Evolutionary conservation across 1,140 invertebrate genomes (phyloP).

Genomic region (Trialeurodes vaporariorum): DNA sequence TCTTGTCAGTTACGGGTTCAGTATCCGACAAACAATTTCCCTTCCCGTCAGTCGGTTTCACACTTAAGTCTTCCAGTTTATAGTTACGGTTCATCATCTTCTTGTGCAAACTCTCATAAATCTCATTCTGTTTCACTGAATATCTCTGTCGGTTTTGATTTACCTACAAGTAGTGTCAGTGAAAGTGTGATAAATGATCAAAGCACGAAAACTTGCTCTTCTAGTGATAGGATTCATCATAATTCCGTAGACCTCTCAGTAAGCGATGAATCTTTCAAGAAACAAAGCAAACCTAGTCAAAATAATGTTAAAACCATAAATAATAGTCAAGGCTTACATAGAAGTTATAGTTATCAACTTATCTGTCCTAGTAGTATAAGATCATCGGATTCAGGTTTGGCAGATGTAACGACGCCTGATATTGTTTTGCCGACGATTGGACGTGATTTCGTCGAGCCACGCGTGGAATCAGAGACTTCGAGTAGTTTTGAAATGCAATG

Average conservation of each 20-base stretch:
- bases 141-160: not conserved
- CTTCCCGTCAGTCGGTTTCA: not conserved
- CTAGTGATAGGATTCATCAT: no score
- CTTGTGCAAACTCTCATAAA: not conserved
- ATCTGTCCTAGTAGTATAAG: slow-evolving; percentile 30
- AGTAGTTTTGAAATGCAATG: slow-evolving; percentile 54
- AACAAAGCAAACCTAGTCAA: not conserved
- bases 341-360: not conserved
- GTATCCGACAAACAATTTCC: not conserved
- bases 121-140: not conserved
- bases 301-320: not conserved
- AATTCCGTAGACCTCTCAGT: no score
- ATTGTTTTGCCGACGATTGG: slow-evolving; percentile 24
- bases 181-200: no score
- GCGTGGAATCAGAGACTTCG: slow-evolving; percentile 35
- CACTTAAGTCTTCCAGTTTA: not conserved
- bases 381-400: slow-evolving; percentile 72
- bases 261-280: no score
- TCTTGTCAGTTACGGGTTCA: not conserved
- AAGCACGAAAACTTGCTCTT: no score
- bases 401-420: slow-evolving; percentile 55
- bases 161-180: not conserved
- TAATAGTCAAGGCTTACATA: not conserved
- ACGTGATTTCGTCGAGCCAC: slow-evolving; percentile 18
- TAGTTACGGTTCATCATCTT: not conserved